phyloP scores from a whole-genome alignment of 1,140 invertebrate species.

The Hyposmocoma kahamanoa region DNA sequence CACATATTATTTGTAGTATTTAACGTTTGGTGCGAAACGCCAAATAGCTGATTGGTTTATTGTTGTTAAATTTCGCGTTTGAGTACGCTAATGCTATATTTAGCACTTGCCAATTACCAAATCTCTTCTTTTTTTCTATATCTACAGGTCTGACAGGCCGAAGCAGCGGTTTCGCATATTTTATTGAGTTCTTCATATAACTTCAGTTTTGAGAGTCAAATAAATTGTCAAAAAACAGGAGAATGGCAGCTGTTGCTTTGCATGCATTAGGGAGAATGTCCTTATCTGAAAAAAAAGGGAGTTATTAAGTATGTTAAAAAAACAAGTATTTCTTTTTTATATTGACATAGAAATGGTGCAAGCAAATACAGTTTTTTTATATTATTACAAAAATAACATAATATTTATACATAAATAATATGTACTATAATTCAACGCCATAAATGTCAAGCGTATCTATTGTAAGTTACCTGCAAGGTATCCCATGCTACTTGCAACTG shows the following conservation, averaged over 20 bases:
- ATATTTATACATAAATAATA: too few relatives aligned
- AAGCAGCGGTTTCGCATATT: conserved; percentile 25
- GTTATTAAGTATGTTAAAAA: too few relatives aligned
- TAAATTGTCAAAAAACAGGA: conserved; percentile 30
- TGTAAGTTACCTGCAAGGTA: conserved; percentile 20
- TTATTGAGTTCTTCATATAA: conserved; percentile 9
- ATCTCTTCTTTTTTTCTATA: too few relatives aligned
- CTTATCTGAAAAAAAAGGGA: conserved; percentile 2
- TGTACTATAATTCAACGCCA: too few relatives aligned
- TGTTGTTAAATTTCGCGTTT: too few relatives aligned
- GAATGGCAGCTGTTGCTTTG: conserved; percentile 26
- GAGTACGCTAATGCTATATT: too few relatives aligned
- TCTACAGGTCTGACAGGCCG: conserved; percentile 23
- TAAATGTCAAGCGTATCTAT: too few relatives aligned
- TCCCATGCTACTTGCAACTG: conserved; percentile 25
- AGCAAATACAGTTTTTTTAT: background rate
- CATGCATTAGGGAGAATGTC: conserved; percentile 6
- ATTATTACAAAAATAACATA: background rate
- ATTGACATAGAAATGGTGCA: conserved; percentile 2
- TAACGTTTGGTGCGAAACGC: too few relatives aligned
- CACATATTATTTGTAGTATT: too few relatives aligned
- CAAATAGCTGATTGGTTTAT: too few relatives aligned
- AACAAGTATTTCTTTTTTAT: too few relatives aligned
- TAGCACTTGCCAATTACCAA: too few relatives aligned
- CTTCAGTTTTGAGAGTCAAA: conserved; percentile 36